phyloP scores from a whole-genome alignment of 2,888 invertebrate species.

The Crepidodera aurea region DNA sequence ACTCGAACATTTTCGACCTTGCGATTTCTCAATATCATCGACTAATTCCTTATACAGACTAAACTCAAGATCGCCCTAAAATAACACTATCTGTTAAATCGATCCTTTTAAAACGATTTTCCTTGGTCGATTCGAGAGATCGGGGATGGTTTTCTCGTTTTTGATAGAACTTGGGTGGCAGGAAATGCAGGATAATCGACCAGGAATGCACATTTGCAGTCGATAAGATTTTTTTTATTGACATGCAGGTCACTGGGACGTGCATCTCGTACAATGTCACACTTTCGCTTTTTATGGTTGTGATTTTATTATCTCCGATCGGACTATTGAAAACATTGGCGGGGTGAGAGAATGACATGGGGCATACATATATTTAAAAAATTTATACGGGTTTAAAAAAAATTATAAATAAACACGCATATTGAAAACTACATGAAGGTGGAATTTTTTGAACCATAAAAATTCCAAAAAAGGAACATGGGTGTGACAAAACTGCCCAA shows the following conservation, averaged over 20 bases:
- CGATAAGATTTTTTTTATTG: conserved; percentile 6
- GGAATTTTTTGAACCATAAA: too few species aligned
- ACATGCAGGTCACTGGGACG: conserved; percentile 39
- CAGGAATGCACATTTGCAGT: conserved; percentile 27
- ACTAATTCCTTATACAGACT: conserved; percentile 21
- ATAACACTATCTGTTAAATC: background rate
- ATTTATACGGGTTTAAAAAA: too few species aligned
- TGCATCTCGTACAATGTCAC: conserved; percentile 38
- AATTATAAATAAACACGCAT: too few species aligned
- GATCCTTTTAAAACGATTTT: background rate
- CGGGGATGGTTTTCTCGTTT: background rate
- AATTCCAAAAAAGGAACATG: too few species aligned
- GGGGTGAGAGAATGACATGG: too few species aligned
- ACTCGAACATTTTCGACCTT: conserved; percentile 17
- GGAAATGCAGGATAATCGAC: background rate
- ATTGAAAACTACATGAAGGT: too few species aligned
- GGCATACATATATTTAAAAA: too few species aligned
- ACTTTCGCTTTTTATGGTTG: conserved; percentile 41
- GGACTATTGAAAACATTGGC: conserved; percentile 10
- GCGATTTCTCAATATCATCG: conserved; percentile 24
- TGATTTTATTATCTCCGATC: conserved; percentile 29
- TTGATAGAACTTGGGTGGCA: background rate
- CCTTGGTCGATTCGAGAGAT: background rate
- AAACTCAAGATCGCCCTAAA: background rate
- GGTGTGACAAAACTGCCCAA: too few species aligned